Evolutionary conservation across 2,888 invertebrate genomes (phyloP).

Genomic region (Heliconius charithonia): DNA sequence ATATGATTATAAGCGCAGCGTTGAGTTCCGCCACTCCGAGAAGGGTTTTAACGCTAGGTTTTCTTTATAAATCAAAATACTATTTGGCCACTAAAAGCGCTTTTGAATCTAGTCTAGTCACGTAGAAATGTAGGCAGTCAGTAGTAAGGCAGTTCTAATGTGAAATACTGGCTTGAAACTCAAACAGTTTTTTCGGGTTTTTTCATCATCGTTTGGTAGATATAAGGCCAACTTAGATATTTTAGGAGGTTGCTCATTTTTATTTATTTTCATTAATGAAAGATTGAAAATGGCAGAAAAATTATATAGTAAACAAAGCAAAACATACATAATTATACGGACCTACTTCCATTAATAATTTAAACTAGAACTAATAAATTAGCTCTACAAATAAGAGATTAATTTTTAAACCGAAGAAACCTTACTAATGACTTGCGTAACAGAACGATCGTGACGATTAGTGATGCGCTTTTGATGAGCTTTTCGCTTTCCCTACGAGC

Average conservation of each 20-base stretch:
- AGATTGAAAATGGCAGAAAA: no score
- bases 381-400: not conserved
- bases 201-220: not conserved
- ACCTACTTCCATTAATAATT: not conserved
- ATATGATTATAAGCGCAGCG: not conserved
- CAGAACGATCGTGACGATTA: slow-evolving; percentile 13
- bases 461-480: slow-evolving; percentile 26
- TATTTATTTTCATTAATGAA: no score
- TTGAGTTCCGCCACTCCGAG: not conserved
- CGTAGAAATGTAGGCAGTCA: not conserved
- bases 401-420: slow-evolving; percentile 1
- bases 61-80: not conserved
- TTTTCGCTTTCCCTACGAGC: slow-evolving; percentile 24
- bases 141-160: not conserved
- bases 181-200: not conserved
- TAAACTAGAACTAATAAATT: not conserved
- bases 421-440: slow-evolving; percentile 25
- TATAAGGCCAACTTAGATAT: not conserved
- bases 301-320: not conserved
- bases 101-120: not conserved
- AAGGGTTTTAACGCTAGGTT: not conserved
- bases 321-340: no score
- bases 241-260: not conserved
- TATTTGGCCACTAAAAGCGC: not conserved
- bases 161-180: not conserved